These are phyloP conservation scores for Phasianus colchicus DNA, from an alignment of 2,113 vertebrate species.

Conservation along the genomic window DNA sequence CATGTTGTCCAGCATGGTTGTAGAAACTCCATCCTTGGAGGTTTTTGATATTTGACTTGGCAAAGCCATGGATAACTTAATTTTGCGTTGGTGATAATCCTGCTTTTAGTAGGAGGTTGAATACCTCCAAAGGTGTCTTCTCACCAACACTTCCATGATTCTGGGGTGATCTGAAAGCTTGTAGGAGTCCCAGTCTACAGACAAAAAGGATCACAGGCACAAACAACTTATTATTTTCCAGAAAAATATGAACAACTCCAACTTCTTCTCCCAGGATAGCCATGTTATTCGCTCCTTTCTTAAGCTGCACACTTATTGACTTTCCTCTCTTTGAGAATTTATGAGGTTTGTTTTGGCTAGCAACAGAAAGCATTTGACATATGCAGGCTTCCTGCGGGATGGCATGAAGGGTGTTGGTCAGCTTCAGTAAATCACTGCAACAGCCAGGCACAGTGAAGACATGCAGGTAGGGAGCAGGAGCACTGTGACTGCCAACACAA, in stretches of 20 bases:
- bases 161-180: background rate
- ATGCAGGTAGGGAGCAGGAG: background rate
- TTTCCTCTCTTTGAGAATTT: background rate
- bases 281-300: background rate
- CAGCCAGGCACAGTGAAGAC: background rate
- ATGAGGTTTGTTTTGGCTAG: background rate
- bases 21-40: background rate
- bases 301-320: background rate
- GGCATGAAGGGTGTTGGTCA: background rate
- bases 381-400: background rate
- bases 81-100: background rate
- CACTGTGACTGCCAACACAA: background rate
- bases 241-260: background rate
- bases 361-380: background rate
- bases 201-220: background rate
- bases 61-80: background rate
- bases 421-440: background rate
- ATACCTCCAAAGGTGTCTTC: background rate
- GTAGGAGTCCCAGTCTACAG: background rate
- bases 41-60: background rate
- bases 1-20: accelerated
- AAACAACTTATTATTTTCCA: constrained; percentile 9
- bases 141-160: background rate
- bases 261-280: background rate
- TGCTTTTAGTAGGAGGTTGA: background rate